Percentiles rank a stretch among this genome's conserved stretches.
phyloP scores from a whole-genome alignment of 2,888 invertebrate genomes.

The Cabera pusaria region DNA sequence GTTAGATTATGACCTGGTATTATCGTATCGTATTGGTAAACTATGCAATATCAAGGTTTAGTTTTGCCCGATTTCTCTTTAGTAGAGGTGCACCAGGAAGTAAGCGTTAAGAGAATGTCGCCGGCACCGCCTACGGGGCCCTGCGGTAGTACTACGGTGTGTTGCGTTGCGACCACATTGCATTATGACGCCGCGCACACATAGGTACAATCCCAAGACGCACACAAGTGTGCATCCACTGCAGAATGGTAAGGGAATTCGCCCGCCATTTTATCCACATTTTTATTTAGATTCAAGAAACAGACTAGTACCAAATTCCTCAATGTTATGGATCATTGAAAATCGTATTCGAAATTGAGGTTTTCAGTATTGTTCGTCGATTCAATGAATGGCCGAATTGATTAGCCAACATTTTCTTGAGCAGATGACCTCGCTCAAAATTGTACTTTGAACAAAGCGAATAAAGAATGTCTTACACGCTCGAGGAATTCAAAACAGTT shows the following conservation, averaged over 20 bases:
- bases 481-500: conserved; percentile 45
- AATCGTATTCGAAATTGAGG: conserved; percentile 13
- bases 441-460: conserved; percentile 70
- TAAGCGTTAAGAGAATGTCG: conserved; percentile 56
- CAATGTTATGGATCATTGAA: not conserved
- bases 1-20: no score
- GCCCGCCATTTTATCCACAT: conserved; percentile 53
- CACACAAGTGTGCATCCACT: conserved; percentile 42
- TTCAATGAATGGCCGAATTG: conserved; percentile 55
- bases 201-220: conserved; percentile 37
- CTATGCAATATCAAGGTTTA: no score
- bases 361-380: conserved; percentile 15
- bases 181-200: conserved; percentile 48
- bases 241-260: conserved; percentile 52
- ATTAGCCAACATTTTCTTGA: conserved; percentile 70
- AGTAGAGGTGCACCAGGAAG: conserved; percentile 51
- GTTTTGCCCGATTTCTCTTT: conserved; percentile 24
- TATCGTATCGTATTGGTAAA: no score
- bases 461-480: conserved; percentile 38
- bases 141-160: conserved; percentile 49
- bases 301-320: conserved; percentile 1
- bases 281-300: not conserved
- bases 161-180: conserved; percentile 54
- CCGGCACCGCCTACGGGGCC: conserved; percentile 57
- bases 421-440: conserved; percentile 70